A percentile compares a stretch with the other conserved stretches of the same genome.
Evolutionary conservation across 2,113 vertebrate species (phyloP).

Genomic region (Oryzias javanicus): DNA sequence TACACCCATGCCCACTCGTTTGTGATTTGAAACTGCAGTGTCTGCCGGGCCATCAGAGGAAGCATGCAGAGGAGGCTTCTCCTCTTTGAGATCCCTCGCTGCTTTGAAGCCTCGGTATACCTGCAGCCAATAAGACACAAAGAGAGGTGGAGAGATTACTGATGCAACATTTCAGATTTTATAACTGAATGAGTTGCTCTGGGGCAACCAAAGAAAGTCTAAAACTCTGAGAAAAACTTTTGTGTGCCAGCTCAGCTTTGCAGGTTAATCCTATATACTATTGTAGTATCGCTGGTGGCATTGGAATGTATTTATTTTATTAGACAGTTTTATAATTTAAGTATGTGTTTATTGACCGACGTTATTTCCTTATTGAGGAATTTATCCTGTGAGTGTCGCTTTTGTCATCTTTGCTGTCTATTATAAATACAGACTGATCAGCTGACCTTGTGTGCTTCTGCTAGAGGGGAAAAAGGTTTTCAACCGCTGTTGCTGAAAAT

Average conservation of each 20-base stretch:
- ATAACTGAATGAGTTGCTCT: constrained; percentile 33
- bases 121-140: constrained; percentile 64
- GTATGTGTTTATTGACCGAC: constrained; percentile 6
- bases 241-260: constrained; percentile 14
- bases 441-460: too few relatives aligned
- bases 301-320: neutral
- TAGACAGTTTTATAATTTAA: constrained; percentile 1
- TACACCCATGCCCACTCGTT: constrained; percentile 49
- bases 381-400: too few relatives aligned
- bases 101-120: constrained; percentile 71
- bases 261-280: constrained; percentile 1
- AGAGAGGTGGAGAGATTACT: constrained; percentile 63
- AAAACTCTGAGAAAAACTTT: constrained; percentile 31
- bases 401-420: too few relatives aligned
- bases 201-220: constrained; percentile 26
- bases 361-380: too few relatives aligned
- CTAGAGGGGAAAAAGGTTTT: too few relatives aligned
- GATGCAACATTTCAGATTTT: constrained; percentile 61
- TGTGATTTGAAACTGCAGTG: constrained; percentile 48
- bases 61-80: constrained; percentile 39
- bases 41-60: constrained; percentile 59
- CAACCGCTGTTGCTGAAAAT: too few relatives aligned
- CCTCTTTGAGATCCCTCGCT: constrained; percentile 43
- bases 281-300: neutral
- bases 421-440: too few relatives aligned